phyloP scores from a whole-genome alignment of 2,113 vertebrate species.

The Stigmatopora argus region DNA sequence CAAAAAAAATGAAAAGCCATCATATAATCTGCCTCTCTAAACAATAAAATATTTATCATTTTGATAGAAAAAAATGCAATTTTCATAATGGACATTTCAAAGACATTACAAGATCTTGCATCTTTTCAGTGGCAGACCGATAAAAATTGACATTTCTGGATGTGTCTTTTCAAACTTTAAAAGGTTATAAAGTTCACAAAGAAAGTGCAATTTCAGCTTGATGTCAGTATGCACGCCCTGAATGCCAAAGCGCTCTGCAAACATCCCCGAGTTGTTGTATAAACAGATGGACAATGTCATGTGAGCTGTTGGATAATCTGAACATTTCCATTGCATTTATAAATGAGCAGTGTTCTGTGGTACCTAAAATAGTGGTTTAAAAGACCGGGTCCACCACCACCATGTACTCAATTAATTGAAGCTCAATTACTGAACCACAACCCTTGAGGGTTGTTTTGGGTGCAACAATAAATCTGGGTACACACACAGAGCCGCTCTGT shows the following conservation, averaged over 20 bases:
- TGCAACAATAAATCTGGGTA: slow-evolving; percentile 30
- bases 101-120: not conserved
- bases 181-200: slow-evolving; percentile 46
- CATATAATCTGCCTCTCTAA: not conserved
- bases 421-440: slow-evolving; percentile 19
- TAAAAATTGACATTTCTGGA: slow-evolving; percentile 9
- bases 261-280: slow-evolving; percentile 12
- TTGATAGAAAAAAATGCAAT: not conserved
- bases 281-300: slow-evolving; percentile 12
- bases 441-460: slow-evolving; percentile 39
- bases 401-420: slow-evolving; percentile 58
- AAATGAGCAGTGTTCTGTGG: slow-evolving; percentile 17
- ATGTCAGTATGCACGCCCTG: slow-evolving; percentile 30
- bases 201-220: slow-evolving; percentile 34
- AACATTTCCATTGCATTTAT: slow-evolving; percentile 15
- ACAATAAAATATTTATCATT: not conserved
- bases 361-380: slow-evolving; percentile 25
- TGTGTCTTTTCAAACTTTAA: slow-evolving; percentile 22
- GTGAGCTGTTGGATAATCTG: slow-evolving; percentile 2
- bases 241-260: slow-evolving; percentile 39
- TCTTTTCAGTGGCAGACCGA: not conserved
- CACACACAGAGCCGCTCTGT: slow-evolving; percentile 35
- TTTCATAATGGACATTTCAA: not conserved
- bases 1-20: not conserved
- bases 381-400: slow-evolving; percentile 39